phyloP scores from a whole-genome alignment of 1,140 invertebrate genomes.

The Platorchestia sp. region DNA sequence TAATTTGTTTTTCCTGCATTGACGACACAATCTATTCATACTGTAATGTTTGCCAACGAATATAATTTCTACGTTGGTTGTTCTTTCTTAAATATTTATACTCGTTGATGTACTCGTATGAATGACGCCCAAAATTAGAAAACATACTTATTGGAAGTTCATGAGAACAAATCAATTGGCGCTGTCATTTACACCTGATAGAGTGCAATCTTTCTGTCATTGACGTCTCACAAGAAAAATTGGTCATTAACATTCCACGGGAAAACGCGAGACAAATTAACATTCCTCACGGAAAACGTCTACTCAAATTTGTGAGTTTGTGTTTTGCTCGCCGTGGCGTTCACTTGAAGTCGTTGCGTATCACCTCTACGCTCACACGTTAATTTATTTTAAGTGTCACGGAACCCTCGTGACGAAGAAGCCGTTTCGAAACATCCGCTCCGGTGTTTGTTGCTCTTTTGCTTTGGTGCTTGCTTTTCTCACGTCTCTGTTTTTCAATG shows the following conservation, averaged over 20 bases:
- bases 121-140: too few species aligned
- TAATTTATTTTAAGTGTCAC: neutral
- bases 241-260: neutral
- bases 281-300: neutral
- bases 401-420: neutral
- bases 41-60: too few species aligned
- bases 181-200: too few species aligned
- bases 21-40: too few species aligned
- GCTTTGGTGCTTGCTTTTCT: slow-evolving; percentile 7
- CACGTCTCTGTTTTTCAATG: neutral
- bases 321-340: neutral
- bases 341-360: neutral
- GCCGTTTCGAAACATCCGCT: neutral
- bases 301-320: neutral
- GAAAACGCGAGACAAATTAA: neutral
- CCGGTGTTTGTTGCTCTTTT: neutral
- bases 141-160: too few species aligned
- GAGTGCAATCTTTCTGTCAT: too few species aligned
- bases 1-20: too few species aligned
- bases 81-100: too few species aligned
- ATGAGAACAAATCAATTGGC: too few species aligned
- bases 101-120: too few species aligned
- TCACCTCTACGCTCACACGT: neutral
- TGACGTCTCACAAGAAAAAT: neutral
- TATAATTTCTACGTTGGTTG: too few species aligned